These are phyloP conservation scores for Phalacrocorax brasilianus DNA, from an alignment of 2,113 vertebrate species.

Conservation along the genomic window DNA sequence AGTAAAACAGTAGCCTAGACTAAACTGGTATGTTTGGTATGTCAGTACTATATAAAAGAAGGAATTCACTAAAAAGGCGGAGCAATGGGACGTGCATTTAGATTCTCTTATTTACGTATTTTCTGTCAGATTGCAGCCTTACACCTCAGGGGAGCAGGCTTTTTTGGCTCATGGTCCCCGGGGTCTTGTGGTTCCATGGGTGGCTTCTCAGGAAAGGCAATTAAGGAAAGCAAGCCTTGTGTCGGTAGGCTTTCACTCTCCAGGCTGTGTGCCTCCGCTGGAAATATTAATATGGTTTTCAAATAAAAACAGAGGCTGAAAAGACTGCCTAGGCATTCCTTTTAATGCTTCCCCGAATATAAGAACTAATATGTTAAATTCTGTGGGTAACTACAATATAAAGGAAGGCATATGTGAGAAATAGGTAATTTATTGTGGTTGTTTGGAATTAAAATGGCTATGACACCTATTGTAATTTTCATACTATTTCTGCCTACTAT, in stretches of 20 bases:
- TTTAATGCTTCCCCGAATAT: not conserved
- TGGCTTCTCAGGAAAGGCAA: not conserved
- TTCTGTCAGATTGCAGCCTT: not conserved
- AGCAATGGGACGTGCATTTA: not conserved
- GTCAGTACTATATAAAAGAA: not conserved
- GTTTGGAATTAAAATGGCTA: constrained; percentile 10
- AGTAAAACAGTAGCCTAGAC: not conserved
- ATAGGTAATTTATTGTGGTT: not conserved
- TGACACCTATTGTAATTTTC: not conserved
- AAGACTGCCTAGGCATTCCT: not conserved
- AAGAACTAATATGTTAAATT: not conserved
- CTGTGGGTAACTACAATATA: not conserved
- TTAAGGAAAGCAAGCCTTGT: not conserved
- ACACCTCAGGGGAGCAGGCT: not conserved
- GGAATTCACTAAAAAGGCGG: not conserved
- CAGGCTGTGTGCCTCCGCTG: not conserved
- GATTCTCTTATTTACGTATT: not conserved
- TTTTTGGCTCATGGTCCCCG: rapidly evolving
- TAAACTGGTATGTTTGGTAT: not conserved
- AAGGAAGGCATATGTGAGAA: not conserved
- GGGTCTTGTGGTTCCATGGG: not conserved
- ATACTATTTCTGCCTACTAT: not conserved
- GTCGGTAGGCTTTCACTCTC: not conserved
- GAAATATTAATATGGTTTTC: not conserved
- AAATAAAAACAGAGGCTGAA: not conserved